Evolutionary conservation across 2,888 invertebrate genomes (phyloP), one percentile per base, ranked within the genome.

Genomic region (Notocelia uddmanniana): DNA sequence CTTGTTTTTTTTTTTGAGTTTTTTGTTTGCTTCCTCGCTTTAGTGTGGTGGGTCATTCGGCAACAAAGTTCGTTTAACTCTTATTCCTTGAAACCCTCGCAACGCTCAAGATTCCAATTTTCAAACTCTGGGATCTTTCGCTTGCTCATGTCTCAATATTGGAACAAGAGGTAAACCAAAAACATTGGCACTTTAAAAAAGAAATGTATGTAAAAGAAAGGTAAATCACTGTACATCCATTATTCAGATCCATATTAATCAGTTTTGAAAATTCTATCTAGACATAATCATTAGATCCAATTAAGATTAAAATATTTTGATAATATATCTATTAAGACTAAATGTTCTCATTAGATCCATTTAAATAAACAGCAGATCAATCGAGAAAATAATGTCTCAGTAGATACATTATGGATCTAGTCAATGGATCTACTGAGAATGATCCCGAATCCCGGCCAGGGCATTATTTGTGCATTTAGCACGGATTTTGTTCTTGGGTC

Each of bases 221-320:
- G 10, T 41, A 41, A 41, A 5, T 41, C 41, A 2, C 41, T 5
- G 41, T 41, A 41, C 3, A 41, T 41, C 41, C 41, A 41, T 26
- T 26, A 5, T 3, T 26, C 26, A 26, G 26, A 26, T 41, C 10
- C 13, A 13, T 13, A 41, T 13, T 13, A 41, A 10, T 9, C 41
- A 41, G 21, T 57, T 57, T 57, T 57, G 31, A 8, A 57, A 15
- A 57, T 57, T 57, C 57, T 57, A 34, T 57, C 31, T 57, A 57
- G 31, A 57, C 31, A 3, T 57, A n/a, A 57, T 57, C 31, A 57
- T 57, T 31, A 31, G 57, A 57, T 57, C 31, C 57, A 57, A 57
- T 57, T 31, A 57, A 19, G 26, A 9, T 41, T 57, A 57, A n/a
- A 26, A 57, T 57, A 57, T 57, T 57, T 34, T 57, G 26, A 31